Conservation (phyloP, 1,140 invertebrate genomes). For the Lamellibrachia luymesi region DNA sequence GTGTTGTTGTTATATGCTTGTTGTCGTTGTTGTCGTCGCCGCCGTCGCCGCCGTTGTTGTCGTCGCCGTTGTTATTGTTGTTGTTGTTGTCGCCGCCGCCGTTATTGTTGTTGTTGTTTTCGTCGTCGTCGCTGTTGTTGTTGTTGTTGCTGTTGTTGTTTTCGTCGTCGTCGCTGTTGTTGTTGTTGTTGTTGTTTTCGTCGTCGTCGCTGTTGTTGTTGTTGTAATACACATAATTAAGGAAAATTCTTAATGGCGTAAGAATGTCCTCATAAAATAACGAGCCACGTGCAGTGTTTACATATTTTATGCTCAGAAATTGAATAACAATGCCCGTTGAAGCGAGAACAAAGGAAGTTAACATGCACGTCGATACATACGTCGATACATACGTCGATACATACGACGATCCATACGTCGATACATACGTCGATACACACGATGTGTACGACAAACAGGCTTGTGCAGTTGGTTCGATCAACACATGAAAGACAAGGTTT, state of each 20-base stretch:
- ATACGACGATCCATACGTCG: not conserved
- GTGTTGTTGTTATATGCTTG: not conserved
- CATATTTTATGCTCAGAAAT: constrained; percentile 2
- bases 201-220: too few species aligned
- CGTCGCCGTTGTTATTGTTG: not conserved
- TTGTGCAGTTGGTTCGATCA: constrained; percentile 4
- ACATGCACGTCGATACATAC: not conserved
- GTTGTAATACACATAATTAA: too few species aligned
- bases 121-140: not conserved
- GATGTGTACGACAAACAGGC: not conserved
- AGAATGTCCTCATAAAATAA: too few species aligned
- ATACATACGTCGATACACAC: not conserved
- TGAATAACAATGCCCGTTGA: not conserved
- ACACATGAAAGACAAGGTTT: not conserved
- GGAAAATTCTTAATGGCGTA: too few species aligned
- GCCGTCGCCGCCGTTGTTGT: not conserved
- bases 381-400: too few species aligned
- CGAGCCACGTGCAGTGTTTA: not conserved
- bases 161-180: too few species aligned
- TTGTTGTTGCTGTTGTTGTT: not conserved
- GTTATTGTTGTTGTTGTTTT: not conserved
- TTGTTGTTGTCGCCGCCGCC: not conserved
- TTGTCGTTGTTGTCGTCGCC: not conserved
- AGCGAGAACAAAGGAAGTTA: constrained; percentile 4
- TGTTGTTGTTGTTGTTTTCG: too few species aligned